Conservation (phyloP, 2,888 invertebrate species). For the Drepana falcataria region DNA sequence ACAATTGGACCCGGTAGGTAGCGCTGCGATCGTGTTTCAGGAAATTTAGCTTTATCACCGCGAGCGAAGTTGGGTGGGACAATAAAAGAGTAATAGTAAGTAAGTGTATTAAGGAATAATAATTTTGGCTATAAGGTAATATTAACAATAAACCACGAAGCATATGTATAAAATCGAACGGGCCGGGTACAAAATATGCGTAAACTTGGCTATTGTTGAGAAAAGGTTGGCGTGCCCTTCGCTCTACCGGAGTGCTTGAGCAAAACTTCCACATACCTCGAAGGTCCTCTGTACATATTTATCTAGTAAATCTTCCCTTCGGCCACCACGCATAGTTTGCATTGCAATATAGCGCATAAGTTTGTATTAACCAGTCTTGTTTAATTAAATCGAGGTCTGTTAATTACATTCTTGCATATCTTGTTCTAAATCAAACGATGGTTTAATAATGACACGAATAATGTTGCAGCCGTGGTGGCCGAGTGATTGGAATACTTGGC, state of each 20-base stretch:
- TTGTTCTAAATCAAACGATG: conserved; percentile 7
- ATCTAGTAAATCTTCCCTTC: conserved; percentile 28
- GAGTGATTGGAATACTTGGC: no score
- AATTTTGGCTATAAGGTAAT: no score
- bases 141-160: no score
- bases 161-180: neutral
- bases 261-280: conserved; percentile 36
- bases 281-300: conserved; percentile 35
- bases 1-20: no score
- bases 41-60: no score
- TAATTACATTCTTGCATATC: conserved; percentile 35
- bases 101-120: no score
- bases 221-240: conserved; percentile 28
- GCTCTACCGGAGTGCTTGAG: conserved; percentile 25
- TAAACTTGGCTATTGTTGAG: conserved; percentile 6
- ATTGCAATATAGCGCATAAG: conserved; percentile 31
- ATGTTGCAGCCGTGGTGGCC: no score
- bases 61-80: no score
- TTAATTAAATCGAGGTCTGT: conserved; percentile 31
- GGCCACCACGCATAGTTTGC: conserved; percentile 41
- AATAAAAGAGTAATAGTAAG: no score
- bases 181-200: neutral
- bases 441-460: no score
- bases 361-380: conserved; percentile 34
- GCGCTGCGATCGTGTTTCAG: no score